Percentiles rank a stretch among this genome's conserved stretches.
phyloP scores from a whole-genome alignment of 2,888 invertebrate species.

The Orchesellides sinensis region DNA sequence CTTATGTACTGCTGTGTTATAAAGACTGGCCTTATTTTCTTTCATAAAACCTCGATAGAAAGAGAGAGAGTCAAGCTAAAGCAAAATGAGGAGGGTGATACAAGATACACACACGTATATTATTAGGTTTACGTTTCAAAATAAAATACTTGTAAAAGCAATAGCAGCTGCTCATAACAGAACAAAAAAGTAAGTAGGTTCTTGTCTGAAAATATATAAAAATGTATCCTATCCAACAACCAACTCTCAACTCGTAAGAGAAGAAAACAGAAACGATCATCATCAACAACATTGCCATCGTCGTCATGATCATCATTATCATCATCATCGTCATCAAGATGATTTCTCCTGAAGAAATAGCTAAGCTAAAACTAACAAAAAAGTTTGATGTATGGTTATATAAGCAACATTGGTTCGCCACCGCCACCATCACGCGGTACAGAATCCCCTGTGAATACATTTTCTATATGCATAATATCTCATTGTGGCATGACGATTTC shows the following conservation, averaged over 20 bases:
- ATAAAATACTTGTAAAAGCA: slow-evolving; percentile 18
- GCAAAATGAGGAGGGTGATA: slow-evolving; percentile 31
- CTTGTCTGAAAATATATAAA: slow-evolving; percentile 13
- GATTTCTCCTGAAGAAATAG: background rate
- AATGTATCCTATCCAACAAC: slow-evolving; percentile 21
- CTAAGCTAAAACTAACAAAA: slow-evolving; percentile 4
- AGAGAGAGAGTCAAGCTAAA: background rate
- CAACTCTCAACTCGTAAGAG: background rate
- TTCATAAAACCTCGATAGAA: slow-evolving; percentile 30
- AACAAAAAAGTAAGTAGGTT: background rate
- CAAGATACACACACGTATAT: background rate
- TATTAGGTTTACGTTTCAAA: no score
- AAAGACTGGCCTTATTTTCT: background rate
- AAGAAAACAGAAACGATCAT: slow-evolving; percentile 16
- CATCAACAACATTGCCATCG: background rate
- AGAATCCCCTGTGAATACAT: no score
- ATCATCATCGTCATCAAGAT: background rate
- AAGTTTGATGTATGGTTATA: slow-evolving; percentile 22
- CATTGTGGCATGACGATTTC: background rate
- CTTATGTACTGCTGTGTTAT: slow-evolving; percentile 10
- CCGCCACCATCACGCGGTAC: no score
- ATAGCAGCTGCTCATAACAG: background rate
- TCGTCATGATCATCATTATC: slow-evolving; percentile 10
- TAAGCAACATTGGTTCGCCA: no score
- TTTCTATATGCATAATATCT: background rate